Evolutionary conservation across 2,888 invertebrate species (phyloP).

Genomic region (Metalampra italica): DNA sequence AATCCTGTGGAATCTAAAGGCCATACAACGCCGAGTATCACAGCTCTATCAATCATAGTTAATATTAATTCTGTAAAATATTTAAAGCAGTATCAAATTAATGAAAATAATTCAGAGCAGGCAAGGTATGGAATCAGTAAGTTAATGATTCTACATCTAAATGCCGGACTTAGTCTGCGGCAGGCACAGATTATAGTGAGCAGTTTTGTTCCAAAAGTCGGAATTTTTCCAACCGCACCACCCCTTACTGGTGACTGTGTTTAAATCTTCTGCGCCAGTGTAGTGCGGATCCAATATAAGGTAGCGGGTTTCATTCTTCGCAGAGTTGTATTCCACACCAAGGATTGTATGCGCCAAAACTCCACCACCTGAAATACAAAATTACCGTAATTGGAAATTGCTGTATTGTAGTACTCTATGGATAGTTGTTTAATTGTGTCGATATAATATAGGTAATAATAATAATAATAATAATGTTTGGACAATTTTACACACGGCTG

Average conservation of each 20-base stretch:
- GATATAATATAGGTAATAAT: no score
- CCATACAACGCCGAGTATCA: conserved; percentile 18
- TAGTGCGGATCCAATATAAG: conserved; percentile 99
- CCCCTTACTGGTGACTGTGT: conserved; percentile 87
- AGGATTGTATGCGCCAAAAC: conserved; percentile 98
- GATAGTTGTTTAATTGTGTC: no score
- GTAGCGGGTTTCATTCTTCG: conserved; percentile 89
- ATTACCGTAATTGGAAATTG: neutral
- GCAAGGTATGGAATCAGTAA: neutral
- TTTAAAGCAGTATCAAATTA: neutral
- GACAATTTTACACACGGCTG: no score
- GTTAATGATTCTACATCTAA: conserved; percentile 20
- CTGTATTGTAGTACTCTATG: no score
- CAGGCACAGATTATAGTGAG: conserved; percentile 98
- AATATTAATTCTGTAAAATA: neutral
- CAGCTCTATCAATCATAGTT: no score
- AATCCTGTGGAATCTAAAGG: conserved; percentile 14
- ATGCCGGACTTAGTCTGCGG: conserved; percentile 80
- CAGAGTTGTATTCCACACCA: conserved; percentile 92
- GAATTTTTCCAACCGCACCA: conserved; percentile 98
- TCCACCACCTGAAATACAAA: conserved; percentile 86
- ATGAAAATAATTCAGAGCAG: neutral
- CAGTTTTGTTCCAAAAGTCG: conserved; percentile 96
- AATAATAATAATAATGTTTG: no score
- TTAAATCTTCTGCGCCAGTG: conserved; percentile 91